A percentile compares a stretch with the other conserved stretches of the same genome.
Conservation (phyloP, 2,113 vertebrate species). For the Amblyornis subalaris region DNA sequence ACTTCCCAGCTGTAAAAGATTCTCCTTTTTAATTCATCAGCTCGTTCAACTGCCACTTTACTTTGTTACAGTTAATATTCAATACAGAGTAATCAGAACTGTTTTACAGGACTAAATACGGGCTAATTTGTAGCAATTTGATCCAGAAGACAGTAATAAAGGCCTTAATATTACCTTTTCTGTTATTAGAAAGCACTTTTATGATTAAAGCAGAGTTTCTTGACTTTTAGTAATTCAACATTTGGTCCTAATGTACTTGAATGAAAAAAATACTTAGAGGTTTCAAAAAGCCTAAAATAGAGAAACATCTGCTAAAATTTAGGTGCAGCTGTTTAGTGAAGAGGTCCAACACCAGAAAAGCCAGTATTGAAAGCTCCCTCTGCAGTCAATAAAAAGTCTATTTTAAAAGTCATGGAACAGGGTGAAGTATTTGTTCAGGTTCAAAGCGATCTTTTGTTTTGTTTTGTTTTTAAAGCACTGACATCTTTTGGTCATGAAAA, state of each 20-base stretch:
- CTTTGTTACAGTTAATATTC: neutral
- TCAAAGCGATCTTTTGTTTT: neutral
- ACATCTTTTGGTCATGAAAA: constrained; percentile 24
- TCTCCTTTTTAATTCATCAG: neutral
- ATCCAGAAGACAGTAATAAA: constrained; percentile 9
- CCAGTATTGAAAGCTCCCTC: neutral
- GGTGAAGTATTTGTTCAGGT: neutral
- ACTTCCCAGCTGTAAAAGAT: constrained; percentile 16
- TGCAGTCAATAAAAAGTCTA: neutral
- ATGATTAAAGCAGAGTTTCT: neutral
- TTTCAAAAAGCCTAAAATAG: constrained; percentile 5
- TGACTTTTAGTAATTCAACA: neutral
- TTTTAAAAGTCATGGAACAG: neutral
- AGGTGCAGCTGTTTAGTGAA: constrained; percentile 16
- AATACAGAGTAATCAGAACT: constrained; percentile 4
- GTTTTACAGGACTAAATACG: neutral
- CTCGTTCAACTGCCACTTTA: neutral
- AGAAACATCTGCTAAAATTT: constrained; percentile 31
- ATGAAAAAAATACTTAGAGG: neutral
- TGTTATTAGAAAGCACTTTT: neutral
- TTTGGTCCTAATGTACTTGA: neutral
- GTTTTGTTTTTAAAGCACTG: neutral
- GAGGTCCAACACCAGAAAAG: neutral
- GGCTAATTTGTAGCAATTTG: constrained; percentile 1
- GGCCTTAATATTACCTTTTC: neutral